Percentiles rank a stretch among this genome's conserved stretches.
These are phyloP conservation scores for Dryoscopus gambensis DNA, from an alignment of 2,113 vertebrate genomes.

Conservation along the genomic window DNA sequence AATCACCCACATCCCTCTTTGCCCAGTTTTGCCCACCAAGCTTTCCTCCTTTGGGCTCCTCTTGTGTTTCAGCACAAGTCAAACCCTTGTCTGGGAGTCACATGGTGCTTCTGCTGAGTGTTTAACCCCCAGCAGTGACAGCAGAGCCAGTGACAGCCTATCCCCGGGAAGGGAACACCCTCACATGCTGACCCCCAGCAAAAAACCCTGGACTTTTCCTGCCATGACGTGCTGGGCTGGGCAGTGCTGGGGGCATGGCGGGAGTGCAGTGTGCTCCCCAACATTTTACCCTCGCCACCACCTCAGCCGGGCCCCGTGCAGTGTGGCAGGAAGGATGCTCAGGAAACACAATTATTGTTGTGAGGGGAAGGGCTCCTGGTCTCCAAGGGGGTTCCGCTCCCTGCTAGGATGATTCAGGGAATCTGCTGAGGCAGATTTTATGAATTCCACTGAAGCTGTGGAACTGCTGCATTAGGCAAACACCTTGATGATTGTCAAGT, in stretches of 20 bases:
- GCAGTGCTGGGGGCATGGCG: rapidly evolving
- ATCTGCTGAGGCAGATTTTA: background rate
- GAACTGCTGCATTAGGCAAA: conserved; percentile 6
- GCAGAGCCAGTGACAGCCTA: background rate
- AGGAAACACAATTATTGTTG: background rate
- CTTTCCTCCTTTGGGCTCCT: background rate
- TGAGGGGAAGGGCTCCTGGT: background rate
- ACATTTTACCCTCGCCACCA: rapidly evolving
- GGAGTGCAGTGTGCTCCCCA: rapidly evolving
- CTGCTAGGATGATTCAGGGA: background rate
- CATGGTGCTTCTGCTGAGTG: background rate
- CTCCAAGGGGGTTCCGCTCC: background rate
- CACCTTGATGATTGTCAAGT: background rate
- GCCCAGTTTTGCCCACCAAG: background rate
- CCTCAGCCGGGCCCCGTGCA: rapidly evolving
- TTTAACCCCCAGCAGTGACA: background rate
- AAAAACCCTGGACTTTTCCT: background rate
- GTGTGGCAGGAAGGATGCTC: background rate
- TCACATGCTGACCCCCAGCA: background rate
- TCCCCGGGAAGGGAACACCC: background rate
- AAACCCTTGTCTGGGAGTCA: background rate
- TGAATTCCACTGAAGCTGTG: background rate
- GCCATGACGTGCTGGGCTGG: rapidly evolving
- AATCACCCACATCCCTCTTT: background rate
- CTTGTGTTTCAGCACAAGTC: background rate